A percentile compares a stretch with the other conserved stretches of the same genome.
Evolutionary conservation across 2,888 invertebrate genomes (phyloP).

Genomic region (Cryptosula pallasiana): DNA sequence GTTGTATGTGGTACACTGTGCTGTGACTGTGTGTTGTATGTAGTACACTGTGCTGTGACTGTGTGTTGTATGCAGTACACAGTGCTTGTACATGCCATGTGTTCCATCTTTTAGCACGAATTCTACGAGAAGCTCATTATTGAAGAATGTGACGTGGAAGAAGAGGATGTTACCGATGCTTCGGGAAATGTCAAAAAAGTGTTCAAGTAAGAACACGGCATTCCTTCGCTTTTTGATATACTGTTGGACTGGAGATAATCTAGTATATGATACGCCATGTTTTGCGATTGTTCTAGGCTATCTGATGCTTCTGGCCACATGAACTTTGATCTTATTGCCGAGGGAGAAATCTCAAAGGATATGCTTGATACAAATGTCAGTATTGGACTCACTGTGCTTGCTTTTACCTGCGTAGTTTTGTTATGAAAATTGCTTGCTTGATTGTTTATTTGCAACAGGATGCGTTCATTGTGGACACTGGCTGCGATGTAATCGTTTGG

Average conservation of each 20-base stretch:
- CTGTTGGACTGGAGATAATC: too few relatives aligned
- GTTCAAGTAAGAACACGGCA: too few relatives aligned
- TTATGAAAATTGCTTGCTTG: too few relatives aligned
- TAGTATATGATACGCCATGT: too few relatives aligned
- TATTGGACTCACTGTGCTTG: too few relatives aligned
- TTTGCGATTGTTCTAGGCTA: conserved; percentile 28
- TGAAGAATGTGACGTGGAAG: conserved; percentile 17
- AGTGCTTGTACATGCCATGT: not conserved
- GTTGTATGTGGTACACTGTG: too few relatives aligned
- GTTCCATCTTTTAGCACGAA: conserved; percentile 34
- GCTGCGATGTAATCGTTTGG: conserved; percentile 44
- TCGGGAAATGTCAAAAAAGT: conserved; percentile 23
- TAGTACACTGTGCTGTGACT: too few relatives aligned
- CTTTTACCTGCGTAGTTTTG: too few relatives aligned
- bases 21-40: too few relatives aligned
- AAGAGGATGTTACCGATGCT: conserved; percentile 19
- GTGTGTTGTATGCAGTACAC: too few relatives aligned
- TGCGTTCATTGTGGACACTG: conserved; percentile 48
- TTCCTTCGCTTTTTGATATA: too few relatives aligned
- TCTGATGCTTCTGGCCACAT: conserved; percentile 38
- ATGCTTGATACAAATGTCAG: conserved; percentile 41
- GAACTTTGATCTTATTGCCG: conserved; percentile 34
- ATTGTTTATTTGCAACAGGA: conserved; percentile 30
- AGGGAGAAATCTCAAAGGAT: conserved; percentile 31
- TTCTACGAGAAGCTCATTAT: conserved; percentile 35